These are phyloP conservation scores for Flexamia atlantica DNA, from an alignment of 2,888 invertebrate genomes.

Conservation along the genomic window DNA sequence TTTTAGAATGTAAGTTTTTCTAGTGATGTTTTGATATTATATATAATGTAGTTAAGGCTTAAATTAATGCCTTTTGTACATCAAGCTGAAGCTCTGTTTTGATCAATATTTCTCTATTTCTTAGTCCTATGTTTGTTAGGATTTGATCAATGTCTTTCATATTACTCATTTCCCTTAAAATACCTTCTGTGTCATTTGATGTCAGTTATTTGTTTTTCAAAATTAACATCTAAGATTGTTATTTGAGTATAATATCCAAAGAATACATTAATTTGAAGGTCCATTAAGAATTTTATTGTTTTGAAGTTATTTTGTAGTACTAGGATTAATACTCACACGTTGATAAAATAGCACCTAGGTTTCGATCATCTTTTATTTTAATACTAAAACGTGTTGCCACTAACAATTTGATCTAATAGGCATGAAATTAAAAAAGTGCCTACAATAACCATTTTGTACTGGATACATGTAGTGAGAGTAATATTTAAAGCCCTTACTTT, in stretches of 20 bases:
- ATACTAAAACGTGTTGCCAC: too few species aligned
- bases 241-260: neutral
- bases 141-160: neutral
- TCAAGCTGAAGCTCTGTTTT: neutral
- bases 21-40: constrained; percentile 31
- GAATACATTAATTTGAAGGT: neutral
- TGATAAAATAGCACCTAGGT: neutral
- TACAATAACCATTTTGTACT: neutral
- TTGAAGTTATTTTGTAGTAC: neutral
- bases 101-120: neutral
- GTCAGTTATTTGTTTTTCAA: neutral
- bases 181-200: neutral
- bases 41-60: neutral
- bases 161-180: neutral
- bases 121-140: neutral
- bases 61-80: neutral
- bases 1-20: constrained; percentile 2
- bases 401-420: neutral
- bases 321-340: neutral
- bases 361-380: neutral
- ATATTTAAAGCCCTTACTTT: too few species aligned
- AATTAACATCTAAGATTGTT: too few species aligned
- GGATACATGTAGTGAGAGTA: neutral
- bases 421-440: neutral
- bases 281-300: neutral